Conservation (phyloP, 64 coral and sea anemone genomes). For the Trachythela sp. region DNA sequence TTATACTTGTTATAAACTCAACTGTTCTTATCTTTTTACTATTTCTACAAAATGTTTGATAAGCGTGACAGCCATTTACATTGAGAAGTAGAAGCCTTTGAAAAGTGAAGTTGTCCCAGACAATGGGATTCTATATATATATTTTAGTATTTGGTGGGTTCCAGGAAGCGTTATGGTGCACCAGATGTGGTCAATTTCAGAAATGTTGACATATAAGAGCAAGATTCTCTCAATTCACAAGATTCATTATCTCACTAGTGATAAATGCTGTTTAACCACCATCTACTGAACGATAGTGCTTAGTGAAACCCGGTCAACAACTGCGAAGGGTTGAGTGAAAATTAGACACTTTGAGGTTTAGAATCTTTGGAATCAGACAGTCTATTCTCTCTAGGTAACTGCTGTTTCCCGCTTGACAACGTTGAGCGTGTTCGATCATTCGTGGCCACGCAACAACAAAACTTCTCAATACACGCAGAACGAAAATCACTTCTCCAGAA, state of each 20-base stretch:
- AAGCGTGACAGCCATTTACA: neutral
- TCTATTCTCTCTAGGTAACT: neutral
- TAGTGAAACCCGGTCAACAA: no score
- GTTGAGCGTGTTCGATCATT: neutral
- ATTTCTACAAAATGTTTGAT: neutral
- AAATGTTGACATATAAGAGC: no score
- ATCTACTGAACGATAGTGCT: no score
- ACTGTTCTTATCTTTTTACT: neutral
- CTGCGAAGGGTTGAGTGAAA: neutral
- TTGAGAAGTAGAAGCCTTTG: neutral
- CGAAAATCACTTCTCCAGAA: constrained; percentile 18
- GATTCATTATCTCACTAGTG: no score
- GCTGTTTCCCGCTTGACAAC: neutral
- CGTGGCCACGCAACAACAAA: neutral
- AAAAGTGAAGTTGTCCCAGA: no score
- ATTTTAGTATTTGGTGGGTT: no score
- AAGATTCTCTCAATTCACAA: no score
- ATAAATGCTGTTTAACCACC: no score
- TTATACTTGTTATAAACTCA: no score
- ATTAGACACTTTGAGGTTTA: neutral
- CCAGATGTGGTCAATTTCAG: no score
- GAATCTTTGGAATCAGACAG: neutral
- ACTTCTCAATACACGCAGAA: constrained; percentile 11
- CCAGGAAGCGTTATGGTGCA: no score
- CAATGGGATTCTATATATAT: no score